Evolutionary conservation across 2,113 vertebrate species (phyloP), one percentile per base, ranked within the genome.

Genomic region (Tympanuchus pallidicinctus): DNA sequence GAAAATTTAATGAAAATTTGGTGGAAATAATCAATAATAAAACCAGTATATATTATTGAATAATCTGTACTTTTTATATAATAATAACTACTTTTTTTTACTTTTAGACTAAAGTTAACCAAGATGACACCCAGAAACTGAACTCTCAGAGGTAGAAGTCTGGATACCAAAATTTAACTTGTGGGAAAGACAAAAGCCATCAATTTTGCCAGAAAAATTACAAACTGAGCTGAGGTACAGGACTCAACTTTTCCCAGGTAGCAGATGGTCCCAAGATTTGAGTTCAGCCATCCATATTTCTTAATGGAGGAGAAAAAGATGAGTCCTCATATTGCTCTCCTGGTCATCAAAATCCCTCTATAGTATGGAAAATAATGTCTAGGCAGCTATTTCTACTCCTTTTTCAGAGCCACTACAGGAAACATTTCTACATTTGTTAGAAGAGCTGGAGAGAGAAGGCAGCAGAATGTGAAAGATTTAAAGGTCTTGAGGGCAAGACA

Each of bases 351-450:
- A 86, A 78, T 47, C 14, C 13, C 8, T 11, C 25, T 36, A 4
- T 3, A 48, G 4, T 28, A 5, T 9, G 61, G 63, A 11, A 2
- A 77, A 19, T 24, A n/a, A 6, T 27, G 70, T 22, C 15, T 57
- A 7, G 10, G 7, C 28, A 89, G 42, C 2, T 78, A 38, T 47
- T 78, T 71, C 17, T 64, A 40, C 17, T 0, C 0, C 2, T 43
- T 92, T 88, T 64, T 73, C 63, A 82, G 54, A 78, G 40, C 17
- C 8, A 25, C 10, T 60, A 3, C 10, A 67, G 47, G 13, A 91
- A 91, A 36, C 3, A 67, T 59, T 86, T 48, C 61, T 57, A 61
- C 19, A 14, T 43, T 67, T 86, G 77, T 81, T 54, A 64, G 38
- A 82, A 34, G 27, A 76, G 38, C 28, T 48, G 8, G 22, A 81